Evolutionary conservation across 1,140 invertebrate species (phyloP), one percentile per base, ranked within the genome.

Genomic region (Hylaeus anthracinus): DNA sequence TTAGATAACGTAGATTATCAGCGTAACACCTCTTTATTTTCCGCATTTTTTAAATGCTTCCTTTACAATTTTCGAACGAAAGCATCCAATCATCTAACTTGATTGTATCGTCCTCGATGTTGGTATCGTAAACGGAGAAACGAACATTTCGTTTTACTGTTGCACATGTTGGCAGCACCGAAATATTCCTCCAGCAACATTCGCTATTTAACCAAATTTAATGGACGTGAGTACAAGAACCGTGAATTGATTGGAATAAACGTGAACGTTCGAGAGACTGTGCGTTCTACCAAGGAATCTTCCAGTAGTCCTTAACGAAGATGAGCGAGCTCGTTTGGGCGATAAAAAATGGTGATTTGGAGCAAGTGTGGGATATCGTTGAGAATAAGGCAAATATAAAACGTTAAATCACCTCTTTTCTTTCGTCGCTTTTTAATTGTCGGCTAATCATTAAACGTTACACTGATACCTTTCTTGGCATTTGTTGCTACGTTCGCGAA

Each of bases 331-430:
- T 98, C 91, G 96, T 98, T 81, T 98, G 98, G 97, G 97, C 97
- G 90, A 97, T 99, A 82, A 98, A 98, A 94, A 99, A 98, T 92
- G 98, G 98, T 69, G 98, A 99, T 93, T 94, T 98, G 87, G 97
- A 98, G 87, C 96, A 97, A 94, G 97, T 99, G 26, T 96, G 97
- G 93, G 96, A 97, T 91, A 96, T 97, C 83, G 95, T 98, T 82
- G 97, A 97, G 92, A 96, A 96, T 92, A 97, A 97, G 95, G 97
- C 97, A 94, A 88, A 83, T 90, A 78, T 81, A 53, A 83, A 39
- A 76, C 53, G 37, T 85, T 63, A 43, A 61, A 75, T 60, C 15
- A 26, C 26, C 53, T 66, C 55, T 10, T 83, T 51, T 48, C 4
- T 58, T 39, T 45, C 65, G 15, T 61, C 37, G 39, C 48, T 53